A percentile compares a stretch with the other conserved stretches of the same genome.
phyloP scores from a whole-genome alignment of 2,797 vertebrate genomes.

The Apogon hyalosoma region DNA sequence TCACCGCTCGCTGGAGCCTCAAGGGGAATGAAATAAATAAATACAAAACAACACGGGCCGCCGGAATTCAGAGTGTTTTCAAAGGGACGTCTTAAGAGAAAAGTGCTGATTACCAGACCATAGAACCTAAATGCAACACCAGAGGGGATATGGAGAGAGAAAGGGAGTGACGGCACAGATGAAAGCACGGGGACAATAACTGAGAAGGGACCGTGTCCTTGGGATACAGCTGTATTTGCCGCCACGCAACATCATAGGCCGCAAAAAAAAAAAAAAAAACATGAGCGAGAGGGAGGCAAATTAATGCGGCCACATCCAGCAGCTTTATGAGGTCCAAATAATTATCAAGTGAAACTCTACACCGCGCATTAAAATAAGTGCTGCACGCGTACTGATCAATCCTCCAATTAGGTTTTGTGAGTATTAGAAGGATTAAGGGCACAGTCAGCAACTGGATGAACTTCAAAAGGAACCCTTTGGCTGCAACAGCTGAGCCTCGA shows the following conservation, averaged over 20 bases:
- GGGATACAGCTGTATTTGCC: slow-evolving; percentile 44
- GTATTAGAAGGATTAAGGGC: slow-evolving; percentile 54
- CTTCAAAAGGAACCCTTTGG: slow-evolving; percentile 62
- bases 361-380: slow-evolving; percentile 25
- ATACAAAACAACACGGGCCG: slow-evolving; percentile 60
- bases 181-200: slow-evolving; percentile 44
- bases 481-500: slow-evolving; percentile 46
- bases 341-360: slow-evolving; percentile 52
- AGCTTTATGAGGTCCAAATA: slow-evolving; percentile 41
- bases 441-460: slow-evolving; percentile 58
- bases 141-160: slow-evolving; percentile 29
- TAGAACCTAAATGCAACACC: slow-evolving; percentile 28
- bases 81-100: slow-evolving; percentile 55
- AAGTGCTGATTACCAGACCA: slow-evolving; percentile 56
- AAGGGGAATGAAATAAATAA: slow-evolving; percentile 61
- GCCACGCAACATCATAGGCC: slow-evolving; percentile 33
- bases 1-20: slow-evolving; percentile 37
- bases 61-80: slow-evolving; percentile 64
- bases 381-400: slow-evolving; percentile 53
- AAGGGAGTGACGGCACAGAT: slow-evolving; percentile 47
- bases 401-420: slow-evolving; percentile 48
- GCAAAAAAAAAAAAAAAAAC: slow-evolving; percentile 11
- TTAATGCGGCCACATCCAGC: slow-evolving; percentile 17
- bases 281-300: slow-evolving; percentile 28
- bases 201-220: slow-evolving; percentile 45